Evolutionary conservation across 2,888 invertebrate genomes (phyloP), one percentile per base, ranked within the genome.

Genomic region (Urechis unicinctus): DNA sequence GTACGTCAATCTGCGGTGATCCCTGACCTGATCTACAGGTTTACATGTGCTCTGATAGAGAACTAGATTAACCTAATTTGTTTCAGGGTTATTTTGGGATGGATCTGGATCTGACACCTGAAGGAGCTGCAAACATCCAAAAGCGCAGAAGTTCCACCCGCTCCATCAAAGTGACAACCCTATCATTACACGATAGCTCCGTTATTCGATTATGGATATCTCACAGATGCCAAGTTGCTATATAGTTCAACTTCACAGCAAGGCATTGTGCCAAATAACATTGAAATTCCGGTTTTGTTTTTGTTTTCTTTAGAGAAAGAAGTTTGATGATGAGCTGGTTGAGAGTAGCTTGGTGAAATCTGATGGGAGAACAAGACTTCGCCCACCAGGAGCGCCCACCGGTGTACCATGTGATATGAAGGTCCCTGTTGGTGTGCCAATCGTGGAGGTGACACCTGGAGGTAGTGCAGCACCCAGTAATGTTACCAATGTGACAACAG

Each of bases 251-350:
- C n/a, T n/a, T n/a, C n/a, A n/a, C n/a, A n/a, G n/a, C n/a, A n/a
- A n/a, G n/a, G n/a, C n/a, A n/a, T n/a, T n/a, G n/a, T n/a, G n/a
- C n/a, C n/a, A n/a, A n/a, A n/a, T 36, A 13, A 17, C 17, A 36
- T 36, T 9, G 9, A 13, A 9, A 36, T 17, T 36, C 36, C 36
- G 17, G 9, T 17, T 36, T 36, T 36, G 17, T 36, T 36, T 36
- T 36, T 36, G 9, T 36, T 36, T 36, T 36, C 36, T 13, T 13
- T 36, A 36, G 78, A 84, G 96, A 0, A 88, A 91, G 68, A 88
- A 94, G 67, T 96, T 96, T 79, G 96, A 96, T 74, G 96, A 96
- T 83, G 96, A 97, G 79, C 81, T 96, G 56, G 95, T 96, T 0
- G 95, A 96, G 67, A 91, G 90, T 65, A 91, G 90, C 75, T 79